Evolutionary conservation across 1,140 invertebrate genomes (phyloP).

Genomic region (Hycleus phaleratus): DNA sequence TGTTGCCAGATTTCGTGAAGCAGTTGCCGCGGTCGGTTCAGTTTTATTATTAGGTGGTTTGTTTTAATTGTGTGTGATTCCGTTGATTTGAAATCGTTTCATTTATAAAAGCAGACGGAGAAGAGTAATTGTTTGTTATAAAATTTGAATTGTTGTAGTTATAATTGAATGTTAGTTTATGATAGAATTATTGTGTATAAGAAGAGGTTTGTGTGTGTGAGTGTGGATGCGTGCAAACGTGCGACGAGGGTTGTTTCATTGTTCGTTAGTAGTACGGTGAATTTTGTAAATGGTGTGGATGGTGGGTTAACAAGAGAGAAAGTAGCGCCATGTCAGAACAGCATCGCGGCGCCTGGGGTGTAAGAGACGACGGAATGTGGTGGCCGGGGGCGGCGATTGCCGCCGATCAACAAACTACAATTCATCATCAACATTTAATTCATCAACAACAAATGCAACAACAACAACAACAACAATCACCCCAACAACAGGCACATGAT

Average conservation of each 20-base stretch:
- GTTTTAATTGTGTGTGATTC: background rate
- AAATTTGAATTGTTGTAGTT: background rate
- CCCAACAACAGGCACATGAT: constrained; percentile 40
- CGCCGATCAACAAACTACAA: constrained; percentile 44
- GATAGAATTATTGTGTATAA: background rate
- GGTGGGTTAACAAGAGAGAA: constrained; percentile 1
- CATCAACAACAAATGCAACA: constrained; percentile 41
- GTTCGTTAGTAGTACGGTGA: background rate
- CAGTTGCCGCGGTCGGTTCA: constrained; percentile 21
- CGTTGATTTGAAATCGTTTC: background rate
- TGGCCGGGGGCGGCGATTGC: constrained; percentile 49
- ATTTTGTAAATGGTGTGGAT: constrained; percentile 3
- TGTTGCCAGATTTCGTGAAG: constrained; percentile 39
- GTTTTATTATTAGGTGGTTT: background rate
- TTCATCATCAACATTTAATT: constrained; percentile 33
- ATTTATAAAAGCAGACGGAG: background rate
- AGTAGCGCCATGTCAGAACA: constrained; percentile 38
- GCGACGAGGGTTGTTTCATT: background rate
- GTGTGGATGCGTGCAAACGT: background rate
- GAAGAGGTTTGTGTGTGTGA: background rate
- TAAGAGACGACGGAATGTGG: constrained; percentile 53
- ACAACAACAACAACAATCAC: constrained; percentile 45
- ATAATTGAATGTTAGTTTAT: background rate
- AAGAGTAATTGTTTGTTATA: background rate
- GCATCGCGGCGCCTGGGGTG: constrained; percentile 51